Percentiles rank a stretch among this genome's conserved stretches.
Conservation (phyloP, 2,113 vertebrate genomes). For the Nothoprocta pentlandii region DNA sequence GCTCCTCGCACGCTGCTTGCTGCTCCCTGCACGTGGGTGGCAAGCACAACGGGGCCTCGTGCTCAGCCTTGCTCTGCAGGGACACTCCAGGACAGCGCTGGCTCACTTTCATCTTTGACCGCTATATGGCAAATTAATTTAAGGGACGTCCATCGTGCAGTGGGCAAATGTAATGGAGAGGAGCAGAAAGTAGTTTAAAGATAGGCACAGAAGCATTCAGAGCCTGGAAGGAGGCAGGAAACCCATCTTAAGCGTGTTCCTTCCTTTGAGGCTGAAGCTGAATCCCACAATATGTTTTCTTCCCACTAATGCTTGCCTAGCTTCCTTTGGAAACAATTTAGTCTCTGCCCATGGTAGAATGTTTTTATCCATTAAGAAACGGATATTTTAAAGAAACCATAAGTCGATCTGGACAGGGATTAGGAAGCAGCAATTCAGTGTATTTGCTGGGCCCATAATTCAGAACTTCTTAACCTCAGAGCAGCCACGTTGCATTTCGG, state of each 20-base stretch:
- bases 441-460: slow-evolving; percentile 67
- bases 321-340: slow-evolving; percentile 75
- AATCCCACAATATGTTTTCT: slow-evolving; percentile 57
- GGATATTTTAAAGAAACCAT: slow-evolving; percentile 74
- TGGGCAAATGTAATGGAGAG: background rate
- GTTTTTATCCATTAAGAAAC: slow-evolving; percentile 73
- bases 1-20: no score
- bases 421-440: slow-evolving; percentile 63
- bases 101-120: background rate
- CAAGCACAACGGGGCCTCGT: fast-evolving
- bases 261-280: slow-evolving; percentile 66
- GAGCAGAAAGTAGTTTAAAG: slow-evolving; percentile 48
- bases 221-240: slow-evolving; percentile 59
- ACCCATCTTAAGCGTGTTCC: slow-evolving; percentile 46
- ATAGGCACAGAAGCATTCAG: background rate
- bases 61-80: background rate
- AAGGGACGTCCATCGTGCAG: background rate
- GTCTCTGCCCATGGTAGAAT: slow-evolving; percentile 60
- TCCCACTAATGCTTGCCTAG: slow-evolving; percentile 66
- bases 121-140: background rate
- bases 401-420: slow-evolving; percentile 65
- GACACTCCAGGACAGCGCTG: background rate
- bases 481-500: slow-evolving; percentile 67
- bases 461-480: slow-evolving; percentile 64
- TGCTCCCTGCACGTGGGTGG: fast-evolving